Base-by-base conservation (phyloP, 2,113 vertebrate genomes). In the Cyanistes caeruleus region DNA sequence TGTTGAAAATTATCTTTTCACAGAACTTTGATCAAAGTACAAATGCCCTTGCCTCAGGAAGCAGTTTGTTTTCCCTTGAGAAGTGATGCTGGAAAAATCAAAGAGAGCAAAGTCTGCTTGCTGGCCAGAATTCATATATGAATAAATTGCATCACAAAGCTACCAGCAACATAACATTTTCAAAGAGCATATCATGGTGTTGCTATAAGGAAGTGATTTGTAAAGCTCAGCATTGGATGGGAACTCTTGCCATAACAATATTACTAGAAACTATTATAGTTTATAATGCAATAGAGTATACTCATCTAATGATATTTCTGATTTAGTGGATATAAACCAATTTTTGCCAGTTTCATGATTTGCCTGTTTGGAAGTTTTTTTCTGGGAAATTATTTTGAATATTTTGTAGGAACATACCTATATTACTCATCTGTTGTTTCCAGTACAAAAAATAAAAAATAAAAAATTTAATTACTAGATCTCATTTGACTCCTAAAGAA, bases 1-100 rank as follows among this genome's bases (percentile, higher is more conserved):
- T 68, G 52, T 82, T 85, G 78, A 76, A 94, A 95, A 84, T 91
- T 78, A 82, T 85, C 65, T 93, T 82, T 89, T 93, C 82, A 84
- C 75, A 84, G 92, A 82, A 90, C 86, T 94, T 87, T 94, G 58
- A 87, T 93, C 84, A 52, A 87, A 93, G 74, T 75, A 93, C 49
- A 72, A 72, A 79, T 75, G 84, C 55, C 74, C 58, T 94, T 93
- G 84, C 78, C 95, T 91, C 65, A 58, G 92, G 84, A 96, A 85
- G 58, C 44, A 79, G 44, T 82, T 87, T 87, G 35, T 53, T 91
- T 84, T 84, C 53, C 49, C 59, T 64, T 62, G 74, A 91, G 84
- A 93, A 94, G 33, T 79, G 65, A 41, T 93, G 52, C 67, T 68
- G n/a, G 82, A 87, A 75, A 84, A 94, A 89, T 59, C 33, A 87